Evolutionary conservation across 2,888 invertebrate genomes (phyloP).

Genomic region (Bedellia somnulentella): DNA sequence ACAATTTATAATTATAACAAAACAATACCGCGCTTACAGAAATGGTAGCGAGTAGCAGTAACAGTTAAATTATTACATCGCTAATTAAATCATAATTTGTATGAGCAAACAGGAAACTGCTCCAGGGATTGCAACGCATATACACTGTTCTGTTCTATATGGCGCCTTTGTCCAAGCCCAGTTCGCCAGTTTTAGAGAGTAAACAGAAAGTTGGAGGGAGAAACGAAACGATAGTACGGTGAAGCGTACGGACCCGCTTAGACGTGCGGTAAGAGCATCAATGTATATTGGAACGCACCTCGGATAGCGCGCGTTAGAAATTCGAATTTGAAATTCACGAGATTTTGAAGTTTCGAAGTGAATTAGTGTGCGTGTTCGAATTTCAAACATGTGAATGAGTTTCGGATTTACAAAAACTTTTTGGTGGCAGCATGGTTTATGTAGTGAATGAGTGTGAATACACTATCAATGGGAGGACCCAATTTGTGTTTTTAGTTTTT

Average conservation of each 20-base stretch:
- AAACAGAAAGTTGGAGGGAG: slow-evolving; percentile 50
- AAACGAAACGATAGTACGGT: slow-evolving; percentile 47
- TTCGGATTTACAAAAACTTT: no score
- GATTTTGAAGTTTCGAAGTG: no score
- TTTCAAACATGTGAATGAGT: no score
- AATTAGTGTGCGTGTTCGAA: no score
- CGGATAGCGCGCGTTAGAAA: slow-evolving; percentile 32
- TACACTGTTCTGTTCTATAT: slow-evolving; percentile 7
- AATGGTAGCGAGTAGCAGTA: no score
- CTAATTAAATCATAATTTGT: slow-evolving; percentile 3
- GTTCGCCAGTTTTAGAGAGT: slow-evolving; percentile 35
- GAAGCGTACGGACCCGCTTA: slow-evolving; percentile 31
- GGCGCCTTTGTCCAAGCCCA: slow-evolving; percentile 43
- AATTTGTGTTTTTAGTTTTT: slow-evolving; percentile 53
- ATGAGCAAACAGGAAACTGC: slow-evolving; percentile 1
- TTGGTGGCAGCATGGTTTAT: slow-evolving; percentile 57
- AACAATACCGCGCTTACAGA: no score
- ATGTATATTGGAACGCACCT: slow-evolving; percentile 16
- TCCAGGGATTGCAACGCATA: neutral
- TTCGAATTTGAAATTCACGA: no score
- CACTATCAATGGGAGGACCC: slow-evolving; percentile 53
- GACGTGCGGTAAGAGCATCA: no score
- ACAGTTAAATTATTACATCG: neutral
- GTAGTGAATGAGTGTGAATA: slow-evolving; percentile 54
- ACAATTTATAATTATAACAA: no score